Evolutionary conservation across 2,888 invertebrate species (phyloP), one percentile per base, ranked within the genome.

Genomic region (Drosophila emarginata): DNA sequence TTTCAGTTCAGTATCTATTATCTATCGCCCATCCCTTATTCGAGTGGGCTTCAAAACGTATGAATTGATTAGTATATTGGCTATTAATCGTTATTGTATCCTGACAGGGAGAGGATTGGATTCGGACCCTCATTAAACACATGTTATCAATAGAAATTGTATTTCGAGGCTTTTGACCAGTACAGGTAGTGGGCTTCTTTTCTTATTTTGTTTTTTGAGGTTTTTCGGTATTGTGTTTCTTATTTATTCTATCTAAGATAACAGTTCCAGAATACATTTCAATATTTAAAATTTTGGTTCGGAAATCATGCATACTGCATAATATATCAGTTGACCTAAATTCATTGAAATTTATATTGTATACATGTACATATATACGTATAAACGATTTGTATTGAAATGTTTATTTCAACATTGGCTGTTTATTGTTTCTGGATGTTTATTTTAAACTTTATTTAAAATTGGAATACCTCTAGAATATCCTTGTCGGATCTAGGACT

Each of bases 81-180:
- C 67, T 59, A 67, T 76, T 61, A 66, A 71, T 75, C 74, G 69
- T 62, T 75, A 77, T 79, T 79, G 67, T 66, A 70, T 36, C 18
- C 37, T 67, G 72, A 77, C 72, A 71, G 52, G 68, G 57, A 51
- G 39, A 67, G 64, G 64, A 74, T 74, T 72, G 78, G 81, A 79
- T 76, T 80, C 78, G 66, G 72, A 90, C 90, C 91, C 89, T 90
- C 83, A 80, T 91, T 88, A 89, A 85, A 84, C 91, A 91, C 78
- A 90, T 91, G 91, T 86, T 89, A 86, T 76, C 67, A 58, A 50
- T 61, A 70, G 62, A 64, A 69, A 36, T 63, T 74, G 63, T 65
- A 60, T 69, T 57, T 75, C 61, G 67, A 66, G 63, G 37, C 65
- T 70, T 68, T 64, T 50, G 64, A 72, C 69, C 54, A 45, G 53